Conservation (phyloP, 2,797 vertebrate species). For the Hydrolagus colliei region DNA sequence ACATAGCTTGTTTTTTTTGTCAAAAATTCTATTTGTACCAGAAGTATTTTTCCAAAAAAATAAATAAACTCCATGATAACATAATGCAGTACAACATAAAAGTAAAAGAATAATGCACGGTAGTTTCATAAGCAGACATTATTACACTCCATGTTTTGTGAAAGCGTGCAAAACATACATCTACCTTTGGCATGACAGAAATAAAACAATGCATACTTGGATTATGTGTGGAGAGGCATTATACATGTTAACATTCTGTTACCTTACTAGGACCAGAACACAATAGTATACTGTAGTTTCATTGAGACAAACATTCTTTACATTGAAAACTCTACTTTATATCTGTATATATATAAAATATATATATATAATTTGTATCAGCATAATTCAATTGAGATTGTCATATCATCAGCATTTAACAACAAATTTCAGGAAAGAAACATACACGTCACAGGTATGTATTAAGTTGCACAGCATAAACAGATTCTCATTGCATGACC, state of each 20-base stretch:
- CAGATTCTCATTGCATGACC: neutral
- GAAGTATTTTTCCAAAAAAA: neutral
- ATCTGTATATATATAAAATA: neutral
- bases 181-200: slow-evolving; percentile 23
- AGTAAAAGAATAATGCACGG: slow-evolving; percentile 24
- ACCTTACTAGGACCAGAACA: neutral
- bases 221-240: slow-evolving; percentile 8
- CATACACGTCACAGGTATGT: neutral
- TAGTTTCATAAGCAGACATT: slow-evolving; percentile 15
- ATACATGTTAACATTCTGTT: neutral
- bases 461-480: neutral
- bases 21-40: neutral
- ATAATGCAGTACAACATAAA: slow-evolving; percentile 26
- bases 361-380: neutral
- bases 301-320: slow-evolving; percentile 30
- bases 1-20: neutral
- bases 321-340: slow-evolving; percentile 26
- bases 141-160: slow-evolving; percentile 21
- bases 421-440: neutral
- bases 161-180: slow-evolving; percentile 28
- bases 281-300: slow-evolving; percentile 32
- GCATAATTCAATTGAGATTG: neutral
- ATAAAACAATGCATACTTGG: slow-evolving; percentile 6
- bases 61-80: slow-evolving; percentile 18
- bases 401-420: neutral